Evolutionary conservation across 2,113 vertebrate genomes (phyloP).

Genomic region (Mormyrus iriodes): DNA sequence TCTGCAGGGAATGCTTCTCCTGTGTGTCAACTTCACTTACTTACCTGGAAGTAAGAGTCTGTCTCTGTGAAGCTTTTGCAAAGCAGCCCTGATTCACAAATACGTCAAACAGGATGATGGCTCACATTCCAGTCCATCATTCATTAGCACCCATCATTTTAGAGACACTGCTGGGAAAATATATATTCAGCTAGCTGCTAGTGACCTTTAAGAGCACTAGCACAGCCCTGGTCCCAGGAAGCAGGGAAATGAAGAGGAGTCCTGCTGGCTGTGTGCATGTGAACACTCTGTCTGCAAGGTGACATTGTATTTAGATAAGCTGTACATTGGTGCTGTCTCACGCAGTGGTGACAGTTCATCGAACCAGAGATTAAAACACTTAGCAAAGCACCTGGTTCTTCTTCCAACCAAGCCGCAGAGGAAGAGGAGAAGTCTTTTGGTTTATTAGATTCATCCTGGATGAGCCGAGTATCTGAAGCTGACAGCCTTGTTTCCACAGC

Average conservation of each 20-base stretch:
- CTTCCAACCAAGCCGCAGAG: background rate
- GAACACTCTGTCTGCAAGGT: background rate
- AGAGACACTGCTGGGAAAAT: background rate
- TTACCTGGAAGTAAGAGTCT: background rate
- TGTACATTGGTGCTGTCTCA: background rate
- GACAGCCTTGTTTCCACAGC: conserved; percentile 30
- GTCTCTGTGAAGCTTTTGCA: background rate
- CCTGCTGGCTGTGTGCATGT: background rate
- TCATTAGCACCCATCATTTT: background rate
- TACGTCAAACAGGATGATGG: background rate
- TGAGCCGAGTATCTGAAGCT: background rate
- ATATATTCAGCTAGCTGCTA: background rate
- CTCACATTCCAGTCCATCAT: background rate
- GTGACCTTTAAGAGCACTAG: background rate
- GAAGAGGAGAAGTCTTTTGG: background rate
- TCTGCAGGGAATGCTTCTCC: background rate
- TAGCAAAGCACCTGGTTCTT: background rate
- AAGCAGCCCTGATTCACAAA: background rate
- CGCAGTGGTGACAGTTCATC: background rate
- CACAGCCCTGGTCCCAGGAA: background rate
- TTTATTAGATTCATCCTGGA: background rate
- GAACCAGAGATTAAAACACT: background rate
- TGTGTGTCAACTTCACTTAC: background rate
- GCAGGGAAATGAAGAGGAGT: background rate
- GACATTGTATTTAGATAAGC: background rate